These are phyloP conservation scores for Sturmia bella DNA, from an alignment of 2,888 invertebrate genomes.

Conservation along the genomic window DNA sequence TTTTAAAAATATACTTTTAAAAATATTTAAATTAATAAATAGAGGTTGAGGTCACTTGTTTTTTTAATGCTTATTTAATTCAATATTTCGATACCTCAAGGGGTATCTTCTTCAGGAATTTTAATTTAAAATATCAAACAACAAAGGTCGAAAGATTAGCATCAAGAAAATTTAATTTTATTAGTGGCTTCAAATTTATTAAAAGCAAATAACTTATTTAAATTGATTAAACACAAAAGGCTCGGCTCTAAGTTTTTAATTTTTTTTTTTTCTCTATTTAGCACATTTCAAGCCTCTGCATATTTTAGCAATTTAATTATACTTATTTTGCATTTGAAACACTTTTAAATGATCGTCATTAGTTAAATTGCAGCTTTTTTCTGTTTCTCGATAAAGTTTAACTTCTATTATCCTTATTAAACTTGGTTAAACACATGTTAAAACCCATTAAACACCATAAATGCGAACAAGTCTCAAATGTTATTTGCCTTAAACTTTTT, in stretches of 20 bases:
- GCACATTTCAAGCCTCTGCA: neutral
- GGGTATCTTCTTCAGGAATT: too few relatives aligned
- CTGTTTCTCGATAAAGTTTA: slow-evolving; percentile 51
- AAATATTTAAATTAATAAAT: neutral
- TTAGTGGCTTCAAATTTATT: too few relatives aligned
- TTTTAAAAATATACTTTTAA: too few relatives aligned
- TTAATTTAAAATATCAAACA: too few relatives aligned
- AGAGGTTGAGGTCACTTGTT: too few relatives aligned
- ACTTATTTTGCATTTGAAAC: slow-evolving; percentile 33
- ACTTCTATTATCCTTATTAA: slow-evolving; percentile 68
- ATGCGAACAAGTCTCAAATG: slow-evolving; percentile 27
- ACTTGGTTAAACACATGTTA: slow-evolving; percentile 68
- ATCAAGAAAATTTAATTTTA: too few relatives aligned
- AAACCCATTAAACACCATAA: slow-evolving; percentile 58
- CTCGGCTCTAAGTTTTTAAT: neutral
- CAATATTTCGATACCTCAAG: too few relatives aligned
- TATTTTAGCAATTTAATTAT: slow-evolving; percentile 13
- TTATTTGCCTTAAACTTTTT: slow-evolving; percentile 22
- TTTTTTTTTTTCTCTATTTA: neutral
- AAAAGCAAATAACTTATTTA: too few relatives aligned
- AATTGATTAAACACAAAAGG: too few relatives aligned
- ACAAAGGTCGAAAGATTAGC: too few relatives aligned
- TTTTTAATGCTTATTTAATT: too few relatives aligned
- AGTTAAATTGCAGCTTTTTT: slow-evolving; percentile 33
- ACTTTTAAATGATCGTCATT: slow-evolving; percentile 39